These are phyloP conservation scores for Poeciliopsis infans DNA, from an alignment of 2,797 vertebrate genomes.

Conservation along the genomic window DNA sequence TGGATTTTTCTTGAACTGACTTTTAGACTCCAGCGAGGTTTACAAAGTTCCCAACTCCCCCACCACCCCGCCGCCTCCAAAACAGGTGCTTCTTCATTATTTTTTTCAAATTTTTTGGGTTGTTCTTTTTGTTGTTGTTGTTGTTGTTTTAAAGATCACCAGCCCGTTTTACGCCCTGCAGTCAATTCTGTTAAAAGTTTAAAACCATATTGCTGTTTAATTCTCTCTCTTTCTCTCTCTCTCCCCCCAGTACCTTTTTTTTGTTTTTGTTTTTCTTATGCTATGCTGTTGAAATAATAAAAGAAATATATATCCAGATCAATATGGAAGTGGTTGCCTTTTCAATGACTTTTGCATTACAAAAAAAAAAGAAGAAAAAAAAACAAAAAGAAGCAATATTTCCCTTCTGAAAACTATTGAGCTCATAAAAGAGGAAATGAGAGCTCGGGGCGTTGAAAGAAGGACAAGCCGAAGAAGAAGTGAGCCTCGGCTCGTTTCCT, in stretches of 20 bases:
- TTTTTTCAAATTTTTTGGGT: neutral
- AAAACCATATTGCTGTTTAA: conserved; percentile 64
- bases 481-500: conserved; percentile 57
- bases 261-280: conserved; percentile 47
- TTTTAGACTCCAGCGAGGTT: conserved; percentile 73
- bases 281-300: conserved; percentile 82
- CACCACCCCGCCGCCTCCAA: conserved; percentile 18
- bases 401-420: conserved; percentile 21
- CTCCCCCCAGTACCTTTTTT: too few relatives aligned
- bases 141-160: conserved; percentile 32
- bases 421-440: conserved; percentile 24
- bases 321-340: conserved; percentile 64
- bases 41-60: conserved; percentile 45
- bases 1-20: conserved; percentile 60
- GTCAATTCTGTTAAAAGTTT: conserved; percentile 56
- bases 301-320: conserved; percentile 77
- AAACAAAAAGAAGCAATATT: neutral
- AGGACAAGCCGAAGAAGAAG: conserved; percentile 41
- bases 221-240: too few relatives aligned
- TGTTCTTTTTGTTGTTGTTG: neutral
- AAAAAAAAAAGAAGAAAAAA: neutral
- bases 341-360: conserved; percentile 47
- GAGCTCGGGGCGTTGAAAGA: conserved; percentile 21
- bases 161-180: conserved; percentile 49
- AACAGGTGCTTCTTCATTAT: conserved; percentile 59